Evolutionary conservation across 92 coral and sea anemone species (phyloP).

Genomic region (Plumapathes pennacea): DNA sequence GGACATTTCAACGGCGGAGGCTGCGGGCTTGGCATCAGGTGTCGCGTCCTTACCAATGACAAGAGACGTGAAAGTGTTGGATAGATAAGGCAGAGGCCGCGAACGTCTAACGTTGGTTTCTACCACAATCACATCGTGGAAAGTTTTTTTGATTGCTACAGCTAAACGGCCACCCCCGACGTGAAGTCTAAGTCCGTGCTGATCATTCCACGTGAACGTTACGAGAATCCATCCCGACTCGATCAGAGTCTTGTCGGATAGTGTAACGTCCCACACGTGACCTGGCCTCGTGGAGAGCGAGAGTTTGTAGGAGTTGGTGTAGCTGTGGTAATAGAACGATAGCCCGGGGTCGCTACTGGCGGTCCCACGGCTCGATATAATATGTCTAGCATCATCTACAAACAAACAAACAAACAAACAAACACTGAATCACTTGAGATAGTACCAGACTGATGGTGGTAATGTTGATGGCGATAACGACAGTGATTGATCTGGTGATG

Average conservation of each 20-base stretch:
- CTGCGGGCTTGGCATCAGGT: neutral
- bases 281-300: slow-evolving; percentile 11
- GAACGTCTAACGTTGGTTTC: neutral
- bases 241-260: slow-evolving; percentile 6
- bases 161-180: too few species aligned
- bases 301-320: slow-evolving; percentile 1
- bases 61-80: neutral
- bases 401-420: too few species aligned
- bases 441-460: too few species aligned
- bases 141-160: too few species aligned
- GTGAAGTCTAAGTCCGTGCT: slow-evolving; percentile 17
- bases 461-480: too few species aligned
- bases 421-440: too few species aligned
- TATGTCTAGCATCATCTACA: too few species aligned
- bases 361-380: too few species aligned
- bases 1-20: neutral
- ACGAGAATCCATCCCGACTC: slow-evolving; percentile 16
- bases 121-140: neutral
- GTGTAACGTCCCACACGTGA: slow-evolving; percentile 14
- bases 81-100: neutral
- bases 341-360: slow-evolving; percentile 1
- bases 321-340: slow-evolving; percentile 6
- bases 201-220: slow-evolving; percentile 23
- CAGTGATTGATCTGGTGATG: too few species aligned
- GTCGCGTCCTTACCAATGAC: slow-evolving; percentile 1